A percentile compares a stretch with the other conserved stretches of the same genome.
phyloP scores from a whole-genome alignment of 2,113 vertebrate genomes.

The Pyxicephalus adspersus region DNA sequence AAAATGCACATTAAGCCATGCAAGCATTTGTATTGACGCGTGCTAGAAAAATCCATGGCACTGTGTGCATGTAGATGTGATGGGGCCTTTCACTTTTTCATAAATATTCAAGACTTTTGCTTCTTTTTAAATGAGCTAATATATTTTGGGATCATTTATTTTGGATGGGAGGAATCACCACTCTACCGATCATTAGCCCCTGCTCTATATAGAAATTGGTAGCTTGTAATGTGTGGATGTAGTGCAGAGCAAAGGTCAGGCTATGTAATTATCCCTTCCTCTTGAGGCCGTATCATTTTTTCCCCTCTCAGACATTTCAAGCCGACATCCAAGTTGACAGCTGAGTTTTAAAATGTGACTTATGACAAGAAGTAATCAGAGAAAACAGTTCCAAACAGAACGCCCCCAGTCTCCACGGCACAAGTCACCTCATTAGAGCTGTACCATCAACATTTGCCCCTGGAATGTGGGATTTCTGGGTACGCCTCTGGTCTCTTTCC shows the following conservation, averaged over 20 bases:
- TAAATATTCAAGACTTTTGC: no score
- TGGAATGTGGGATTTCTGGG: no score
- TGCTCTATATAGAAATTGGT: conserved; percentile 5
- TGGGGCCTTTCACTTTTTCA: no score
- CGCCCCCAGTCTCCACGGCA: no score
- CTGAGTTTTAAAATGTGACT: conserved; percentile 5
- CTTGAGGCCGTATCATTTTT: not conserved
- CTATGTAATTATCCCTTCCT: conserved; percentile 34
- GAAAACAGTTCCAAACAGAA: not conserved
- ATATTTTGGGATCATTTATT: not conserved
- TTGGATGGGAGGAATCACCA: not conserved
- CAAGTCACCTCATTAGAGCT: no score
- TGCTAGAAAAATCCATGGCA: no score
- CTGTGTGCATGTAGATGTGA: no score
- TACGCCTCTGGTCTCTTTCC: no score
- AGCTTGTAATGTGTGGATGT: conserved; percentile 21
- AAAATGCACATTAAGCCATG: no score
- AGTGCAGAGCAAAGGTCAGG: conserved; percentile 16
- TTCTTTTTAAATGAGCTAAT: no score
- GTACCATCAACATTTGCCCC: no score
- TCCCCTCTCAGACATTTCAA: not conserved
- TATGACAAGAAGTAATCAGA: not conserved
- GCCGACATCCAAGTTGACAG: not conserved
- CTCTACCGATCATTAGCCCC: not conserved
- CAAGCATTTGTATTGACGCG: no score